A percentile compares a stretch with the other conserved stretches of the same genome.
phyloP scores from a whole-genome alignment of 2,888 invertebrate genomes.

The Abrostola triplasia region DNA sequence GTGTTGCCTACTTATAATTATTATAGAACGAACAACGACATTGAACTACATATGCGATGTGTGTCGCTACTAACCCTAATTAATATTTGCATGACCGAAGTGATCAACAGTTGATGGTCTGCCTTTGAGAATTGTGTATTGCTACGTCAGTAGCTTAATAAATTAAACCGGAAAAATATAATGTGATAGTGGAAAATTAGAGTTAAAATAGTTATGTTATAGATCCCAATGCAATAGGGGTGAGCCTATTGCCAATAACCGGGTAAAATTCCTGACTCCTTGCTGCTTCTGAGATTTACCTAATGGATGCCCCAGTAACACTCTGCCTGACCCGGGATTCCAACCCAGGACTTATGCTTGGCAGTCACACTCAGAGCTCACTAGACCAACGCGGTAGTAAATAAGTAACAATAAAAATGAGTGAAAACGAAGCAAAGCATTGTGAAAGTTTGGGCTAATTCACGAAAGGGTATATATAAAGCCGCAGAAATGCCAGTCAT shows the following conservation, averaged over 20 bases:
- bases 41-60: not conserved
- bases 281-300: too few species aligned
- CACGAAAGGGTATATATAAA: not conserved
- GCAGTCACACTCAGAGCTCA: too few species aligned
- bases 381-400: not conserved
- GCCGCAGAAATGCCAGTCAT: slow-evolving; percentile 22
- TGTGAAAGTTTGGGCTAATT: slow-evolving; percentile 8
- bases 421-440: slow-evolving; percentile 1
- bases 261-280: too few species aligned
- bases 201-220: too few species aligned
- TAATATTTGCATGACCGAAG: slow-evolving; percentile 45
- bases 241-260: too few species aligned
- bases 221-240: too few species aligned
- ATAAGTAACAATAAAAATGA: not conserved
- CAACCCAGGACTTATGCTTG: too few species aligned
- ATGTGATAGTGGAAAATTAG: too few species aligned
- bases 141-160: not conserved
- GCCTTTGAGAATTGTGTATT: slow-evolving; percentile 31
- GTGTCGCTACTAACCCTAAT: slow-evolving; percentile 21
- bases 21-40: not conserved
- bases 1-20: not conserved
- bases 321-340: too few species aligned
- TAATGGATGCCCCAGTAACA: too few species aligned
- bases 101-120: slow-evolving; percentile 24
- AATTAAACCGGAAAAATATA: too few species aligned